A percentile compares a stretch with the other conserved stretches of the same genome.
Conservation (phyloP, 2,113 vertebrate species). For the Uropsilus gracilis region DNA sequence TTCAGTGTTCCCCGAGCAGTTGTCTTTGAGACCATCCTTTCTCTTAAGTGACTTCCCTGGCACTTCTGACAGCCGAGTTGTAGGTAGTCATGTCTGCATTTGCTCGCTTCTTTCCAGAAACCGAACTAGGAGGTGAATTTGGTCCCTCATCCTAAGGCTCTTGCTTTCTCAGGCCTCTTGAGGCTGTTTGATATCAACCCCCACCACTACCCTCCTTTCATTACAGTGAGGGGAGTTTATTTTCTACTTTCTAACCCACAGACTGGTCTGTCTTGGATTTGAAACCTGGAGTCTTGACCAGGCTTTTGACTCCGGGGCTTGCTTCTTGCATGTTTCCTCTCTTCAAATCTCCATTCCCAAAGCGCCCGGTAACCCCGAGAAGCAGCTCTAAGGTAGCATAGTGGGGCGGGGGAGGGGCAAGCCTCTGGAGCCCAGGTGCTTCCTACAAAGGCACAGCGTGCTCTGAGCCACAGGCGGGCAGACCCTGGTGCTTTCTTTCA, state of each 20-base stretch:
- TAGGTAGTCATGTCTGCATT: not conserved
- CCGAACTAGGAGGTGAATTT: conserved; percentile 10
- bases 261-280: conserved; percentile 23
- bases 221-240: not conserved
- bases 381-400: not conserved
- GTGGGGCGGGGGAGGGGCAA: not conserved
- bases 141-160: conserved; percentile 5
- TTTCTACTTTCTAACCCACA: conserved; percentile 34
- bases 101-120: conserved; percentile 53
- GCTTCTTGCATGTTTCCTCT: not conserved
- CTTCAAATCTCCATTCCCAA: not conserved
- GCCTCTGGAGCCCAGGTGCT: conserved; percentile 44
- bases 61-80: not conserved
- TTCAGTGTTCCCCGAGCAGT: not conserved
- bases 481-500: conserved; percentile 61
- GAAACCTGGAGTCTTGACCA: conserved; percentile 5
- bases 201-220: not conserved
- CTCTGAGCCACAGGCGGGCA: conserved; percentile 31
- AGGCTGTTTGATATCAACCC: not conserved
- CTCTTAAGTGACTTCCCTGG: conserved; percentile 6
- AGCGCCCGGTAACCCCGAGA: not conserved
- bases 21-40: conserved; percentile 15
- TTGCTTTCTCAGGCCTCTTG: not conserved
- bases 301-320: conserved; percentile 33
- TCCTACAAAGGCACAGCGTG: conserved; percentile 33